Evolutionary conservation across 2,113 vertebrate species (phyloP).

Genomic region (Dromas ardeola): DNA sequence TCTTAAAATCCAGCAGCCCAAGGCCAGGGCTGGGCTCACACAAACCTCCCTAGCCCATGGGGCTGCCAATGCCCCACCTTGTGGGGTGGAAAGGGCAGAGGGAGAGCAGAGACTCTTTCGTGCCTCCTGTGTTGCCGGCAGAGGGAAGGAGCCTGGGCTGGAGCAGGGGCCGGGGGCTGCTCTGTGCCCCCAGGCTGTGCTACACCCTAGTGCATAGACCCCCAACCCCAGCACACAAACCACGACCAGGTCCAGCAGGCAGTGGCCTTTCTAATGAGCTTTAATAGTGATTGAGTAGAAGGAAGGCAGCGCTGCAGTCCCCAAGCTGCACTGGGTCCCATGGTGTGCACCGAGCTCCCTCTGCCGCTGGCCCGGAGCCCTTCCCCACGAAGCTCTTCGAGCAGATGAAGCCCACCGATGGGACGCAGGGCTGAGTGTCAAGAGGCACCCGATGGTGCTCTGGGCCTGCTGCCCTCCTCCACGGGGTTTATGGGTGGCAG

Average conservation of each 20-base stretch:
- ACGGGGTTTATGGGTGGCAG: rapidly evolving
- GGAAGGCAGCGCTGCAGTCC: rapidly evolving
- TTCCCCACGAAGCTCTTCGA: rapidly evolving
- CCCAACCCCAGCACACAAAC: not conserved
- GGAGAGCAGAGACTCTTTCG: rapidly evolving
- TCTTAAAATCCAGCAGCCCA: not conserved
- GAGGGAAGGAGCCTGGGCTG: not conserved
- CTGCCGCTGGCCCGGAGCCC: not conserved
- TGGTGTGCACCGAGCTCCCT: not conserved
- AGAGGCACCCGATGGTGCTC: rapidly evolving
- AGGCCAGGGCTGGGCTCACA: not conserved
- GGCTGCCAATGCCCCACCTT: not conserved
- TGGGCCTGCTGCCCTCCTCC: rapidly evolving
- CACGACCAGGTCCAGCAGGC: not conserved
- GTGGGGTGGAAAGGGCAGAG: not conserved
- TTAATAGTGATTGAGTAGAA: not conserved
- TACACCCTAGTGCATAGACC: not conserved
- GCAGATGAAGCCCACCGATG: not conserved
- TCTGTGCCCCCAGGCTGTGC: not conserved
- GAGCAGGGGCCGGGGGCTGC: not conserved
- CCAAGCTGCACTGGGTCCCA: not conserved
- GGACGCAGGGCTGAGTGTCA: rapidly evolving
- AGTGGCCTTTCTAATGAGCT: not conserved
- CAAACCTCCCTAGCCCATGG: rapidly evolving
- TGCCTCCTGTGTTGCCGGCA: not conserved